These are phyloP conservation scores for Danaus melanippus DNA, from an alignment of 1,140 invertebrate genomes.

Conservation along the genomic window DNA sequence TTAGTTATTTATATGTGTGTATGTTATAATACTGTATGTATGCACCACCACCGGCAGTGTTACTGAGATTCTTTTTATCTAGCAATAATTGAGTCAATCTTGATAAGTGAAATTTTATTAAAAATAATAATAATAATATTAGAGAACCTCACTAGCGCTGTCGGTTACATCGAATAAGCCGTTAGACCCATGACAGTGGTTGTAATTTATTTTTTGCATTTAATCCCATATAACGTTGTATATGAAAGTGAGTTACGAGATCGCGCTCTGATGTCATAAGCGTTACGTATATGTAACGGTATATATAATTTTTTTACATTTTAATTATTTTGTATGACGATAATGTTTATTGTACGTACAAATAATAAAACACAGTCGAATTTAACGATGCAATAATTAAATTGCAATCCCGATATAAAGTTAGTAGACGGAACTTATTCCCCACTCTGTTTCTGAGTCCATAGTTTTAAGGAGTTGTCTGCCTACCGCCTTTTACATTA, in stretches of 20 bases:
- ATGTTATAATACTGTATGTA: slow-evolving; percentile 28
- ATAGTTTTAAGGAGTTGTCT: slow-evolving; percentile 63
- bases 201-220: slow-evolving; percentile 31
- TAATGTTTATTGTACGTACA: no score
- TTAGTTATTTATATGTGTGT: slow-evolving; percentile 52
- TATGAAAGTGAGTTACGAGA: no score
- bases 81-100: slow-evolving; percentile 45
- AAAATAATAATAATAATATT: slow-evolving; percentile 17
- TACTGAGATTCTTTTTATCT: slow-evolving; percentile 38
- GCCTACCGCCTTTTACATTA: slow-evolving; percentile 70
- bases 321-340: no score
- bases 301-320: no score
- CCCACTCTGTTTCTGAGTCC: slow-evolving; percentile 66
- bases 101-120: slow-evolving; percentile 20
- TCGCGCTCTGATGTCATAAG: no score
- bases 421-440: slow-evolving; percentile 9
- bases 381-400: no score
- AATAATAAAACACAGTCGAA: no score
- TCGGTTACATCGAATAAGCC: slow-evolving; percentile 24
- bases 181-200: slow-evolving; percentile 12
- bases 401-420: no score
- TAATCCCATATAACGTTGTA: slow-evolving; percentile 6
- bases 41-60: slow-evolving; percentile 27
- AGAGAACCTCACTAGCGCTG: slow-evolving; percentile 39
- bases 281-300: no score